A percentile compares a stretch with the other conserved stretches of the same genome.
Evolutionary conservation across 2,888 invertebrate genomes (phyloP).

Genomic region (Dendrolimus houi): DNA sequence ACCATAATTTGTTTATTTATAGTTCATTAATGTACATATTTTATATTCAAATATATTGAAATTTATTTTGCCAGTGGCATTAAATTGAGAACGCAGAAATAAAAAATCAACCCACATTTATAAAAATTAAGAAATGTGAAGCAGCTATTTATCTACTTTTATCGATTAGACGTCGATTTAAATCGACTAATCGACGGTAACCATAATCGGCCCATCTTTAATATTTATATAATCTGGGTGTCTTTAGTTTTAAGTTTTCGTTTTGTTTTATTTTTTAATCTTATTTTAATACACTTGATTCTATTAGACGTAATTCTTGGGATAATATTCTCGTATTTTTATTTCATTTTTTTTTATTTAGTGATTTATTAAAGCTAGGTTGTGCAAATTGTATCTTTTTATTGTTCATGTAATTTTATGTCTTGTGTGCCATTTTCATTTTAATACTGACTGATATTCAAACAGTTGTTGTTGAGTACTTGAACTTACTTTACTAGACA

Average conservation of each 20-base stretch:
- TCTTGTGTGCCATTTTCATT: not conserved
- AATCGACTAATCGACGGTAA: not conserved
- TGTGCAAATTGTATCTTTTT: not conserved
- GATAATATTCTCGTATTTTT: not conserved
- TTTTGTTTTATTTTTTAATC: not conserved
- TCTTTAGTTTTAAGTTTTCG: not conserved
- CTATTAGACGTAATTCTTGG: not conserved
- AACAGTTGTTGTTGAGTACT: no score
- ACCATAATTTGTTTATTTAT: no score
- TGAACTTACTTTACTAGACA: no score
- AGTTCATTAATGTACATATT: no score
- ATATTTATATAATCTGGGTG: not conserved
- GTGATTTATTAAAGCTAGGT: not conserved
- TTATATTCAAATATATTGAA: no score
- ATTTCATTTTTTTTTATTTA: not conserved
- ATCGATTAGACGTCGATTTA: not conserved
- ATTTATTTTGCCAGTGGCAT: no score
- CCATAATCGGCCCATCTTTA: not conserved
- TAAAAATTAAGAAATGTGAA: no score
- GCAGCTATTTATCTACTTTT: no score
- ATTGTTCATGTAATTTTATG: not conserved
- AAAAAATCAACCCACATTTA: no score
- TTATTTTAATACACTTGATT: not conserved
- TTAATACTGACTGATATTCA: not conserved
- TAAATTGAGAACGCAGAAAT: no score